Percentiles rank a stretch among this genome's conserved stretches.
These are phyloP conservation scores for Eunapius fragilis DNA, from an alignment of 37 sponge, comb jelly and placozoan genomes.

Conservation along the genomic window DNA sequence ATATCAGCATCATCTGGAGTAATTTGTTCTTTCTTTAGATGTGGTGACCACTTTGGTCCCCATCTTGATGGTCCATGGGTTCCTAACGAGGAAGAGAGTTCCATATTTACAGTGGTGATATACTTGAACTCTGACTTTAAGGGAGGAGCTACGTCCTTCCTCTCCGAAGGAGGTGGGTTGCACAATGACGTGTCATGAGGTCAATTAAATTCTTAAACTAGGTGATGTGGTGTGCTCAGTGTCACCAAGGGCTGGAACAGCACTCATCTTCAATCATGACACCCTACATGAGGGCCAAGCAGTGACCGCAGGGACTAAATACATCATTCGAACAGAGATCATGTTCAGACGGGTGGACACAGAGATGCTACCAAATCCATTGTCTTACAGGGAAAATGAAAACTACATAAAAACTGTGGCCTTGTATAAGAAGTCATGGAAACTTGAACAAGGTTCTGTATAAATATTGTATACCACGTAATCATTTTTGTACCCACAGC, in stretches of 20 bases:
- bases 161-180: conserved; percentile 9
- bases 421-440: conserved; percentile 41
- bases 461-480: too few species aligned
- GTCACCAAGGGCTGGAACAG: conserved; percentile 22
- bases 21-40: neutral
- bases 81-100: conserved; percentile 44
- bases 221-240: conserved; percentile 12
- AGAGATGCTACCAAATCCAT: conserved; percentile 35
- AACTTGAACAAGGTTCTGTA: conserved; percentile 18
- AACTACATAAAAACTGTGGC: conserved; percentile 30
- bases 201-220: neutral
- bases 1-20: too few species aligned
- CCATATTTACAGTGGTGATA: conserved; percentile 33
- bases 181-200: too few species aligned
- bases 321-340: conserved; percentile 44
- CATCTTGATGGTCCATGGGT: conserved; percentile 59
- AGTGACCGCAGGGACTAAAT: conserved; percentile 23
- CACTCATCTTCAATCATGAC: conserved; percentile 46
- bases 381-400: neutral
- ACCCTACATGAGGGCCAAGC: conserved; percentile 40
- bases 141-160: conserved; percentile 38
- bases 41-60: conserved; percentile 43
- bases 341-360: conserved; percentile 53
- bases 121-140: conserved; percentile 49
- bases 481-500: neutral